Evolutionary conservation across 2,888 invertebrate genomes (phyloP), one percentile per base, ranked within the genome.

Genomic region (Oligia strigilis): DNA sequence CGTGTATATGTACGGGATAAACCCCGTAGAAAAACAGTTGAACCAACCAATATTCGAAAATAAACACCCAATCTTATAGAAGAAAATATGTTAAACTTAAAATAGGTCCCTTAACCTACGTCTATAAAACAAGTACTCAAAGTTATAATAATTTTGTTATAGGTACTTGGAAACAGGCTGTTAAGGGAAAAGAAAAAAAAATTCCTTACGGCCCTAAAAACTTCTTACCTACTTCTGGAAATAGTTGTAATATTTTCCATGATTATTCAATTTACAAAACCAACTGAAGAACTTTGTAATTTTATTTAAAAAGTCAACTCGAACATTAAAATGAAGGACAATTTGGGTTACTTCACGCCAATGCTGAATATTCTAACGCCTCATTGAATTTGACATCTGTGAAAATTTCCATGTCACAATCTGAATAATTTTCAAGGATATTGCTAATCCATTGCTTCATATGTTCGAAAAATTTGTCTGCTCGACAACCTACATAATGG

Each of bases 251-350:
- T 84, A 64, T 73, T 77, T 83, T 72, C 62, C 40, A 43, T 43
- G 23, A 73, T 77, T 75, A 84, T 82, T 79, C 80, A 87, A 80
- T 87, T 88, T 84, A 65, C 82, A 77, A 74, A 49, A 75, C 52
- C 66, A 75, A 80, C 80, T 77, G 74, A 75, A 62, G 46, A 88
- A 77, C 67, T 88, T 88, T 29, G 72, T 67, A 70, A 87, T 84
- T 75, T 71, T 0, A 67, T 87, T 84, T 69, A 55, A 62, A 58
- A 66, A 76, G 64, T 71, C 66, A 14, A 67, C 11, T 71, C 13
- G 13, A 36, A 60, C 62, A 83, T 72, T 86, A 72, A 78, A 65
- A 72, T 76, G 40, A 29, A 19, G 2, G 49, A 58, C n/a, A 62
- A 78, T 79, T 29, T 80, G 40, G 19, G 36, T 73, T 73, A 66